Evolutionary conservation across 1,140 invertebrate species (phyloP).

Genomic region (Hirudo medicinalis): DNA sequence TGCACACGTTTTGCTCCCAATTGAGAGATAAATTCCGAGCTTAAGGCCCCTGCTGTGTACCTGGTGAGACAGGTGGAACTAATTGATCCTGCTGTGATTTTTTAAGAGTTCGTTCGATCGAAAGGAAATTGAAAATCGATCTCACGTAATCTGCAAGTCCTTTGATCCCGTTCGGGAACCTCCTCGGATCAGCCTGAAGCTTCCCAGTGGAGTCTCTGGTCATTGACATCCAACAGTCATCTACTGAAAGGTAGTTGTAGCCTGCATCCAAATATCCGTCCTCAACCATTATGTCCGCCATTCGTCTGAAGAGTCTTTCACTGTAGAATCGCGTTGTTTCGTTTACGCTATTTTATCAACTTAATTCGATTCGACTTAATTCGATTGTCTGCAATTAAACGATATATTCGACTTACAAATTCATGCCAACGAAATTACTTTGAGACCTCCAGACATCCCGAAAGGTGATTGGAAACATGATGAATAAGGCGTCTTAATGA

Average conservation of each 20-base stretch:
- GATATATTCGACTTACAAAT: too few relatives aligned
- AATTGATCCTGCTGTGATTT: background rate
- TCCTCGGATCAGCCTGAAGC: conserved; percentile 61
- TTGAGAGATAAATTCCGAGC: conserved; percentile 87
- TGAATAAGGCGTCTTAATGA: too few relatives aligned
- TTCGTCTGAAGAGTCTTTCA: conserved; percentile 72
- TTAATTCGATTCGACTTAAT: too few relatives aligned
- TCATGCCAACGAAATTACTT: too few relatives aligned
- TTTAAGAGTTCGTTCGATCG: background rate
- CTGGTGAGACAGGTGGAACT: background rate
- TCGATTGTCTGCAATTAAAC: too few relatives aligned
- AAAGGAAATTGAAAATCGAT: conserved; percentile 25
- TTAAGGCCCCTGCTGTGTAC: conserved; percentile 75
- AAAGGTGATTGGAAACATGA: too few relatives aligned
- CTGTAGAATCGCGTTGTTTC: conserved; percentile 42
- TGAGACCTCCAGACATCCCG: too few relatives aligned
- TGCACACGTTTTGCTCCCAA: conserved; percentile 59
- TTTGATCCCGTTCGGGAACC: conserved; percentile 25
- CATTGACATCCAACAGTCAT: conserved; percentile 82
- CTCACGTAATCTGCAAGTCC: conserved; percentile 44
- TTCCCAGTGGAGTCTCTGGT: conserved; percentile 58
- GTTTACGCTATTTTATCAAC: too few relatives aligned
- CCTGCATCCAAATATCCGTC: conserved; percentile 75
- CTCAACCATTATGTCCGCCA: conserved; percentile 73
- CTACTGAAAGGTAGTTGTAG: conserved; percentile 79